phyloP scores from a whole-genome alignment of 1,140 invertebrate species.

The Rhopalosiphum padi region DNA sequence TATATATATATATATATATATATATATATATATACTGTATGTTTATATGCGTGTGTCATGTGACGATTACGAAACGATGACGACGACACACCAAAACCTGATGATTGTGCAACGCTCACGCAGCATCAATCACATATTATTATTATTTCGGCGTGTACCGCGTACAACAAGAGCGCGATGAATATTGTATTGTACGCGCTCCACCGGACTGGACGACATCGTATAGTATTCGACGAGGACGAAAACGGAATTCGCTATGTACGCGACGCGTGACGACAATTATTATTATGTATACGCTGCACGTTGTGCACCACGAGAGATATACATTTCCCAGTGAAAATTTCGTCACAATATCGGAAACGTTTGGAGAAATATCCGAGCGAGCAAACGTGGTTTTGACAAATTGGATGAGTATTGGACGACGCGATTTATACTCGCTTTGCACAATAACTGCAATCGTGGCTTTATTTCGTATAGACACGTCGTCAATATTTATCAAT shows the following conservation, averaged over 20 bases:
- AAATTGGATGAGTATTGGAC: not conserved
- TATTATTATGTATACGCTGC: not conserved
- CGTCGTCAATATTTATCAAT: too few relatives aligned
- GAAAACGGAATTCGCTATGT: not conserved
- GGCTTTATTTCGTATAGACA: too few relatives aligned
- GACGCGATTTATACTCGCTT: not conserved
- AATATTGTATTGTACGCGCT: not conserved
- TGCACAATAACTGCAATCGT: too few relatives aligned
- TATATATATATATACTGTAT: too few relatives aligned
- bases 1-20: too few relatives aligned
- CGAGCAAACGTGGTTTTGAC: not conserved
- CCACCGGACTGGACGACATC: not conserved
- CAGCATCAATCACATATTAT: not conserved
- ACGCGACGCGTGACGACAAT: not conserved
- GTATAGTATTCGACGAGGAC: not conserved
- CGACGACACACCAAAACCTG: not conserved
- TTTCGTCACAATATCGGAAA: not conserved
- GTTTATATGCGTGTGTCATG: not conserved
- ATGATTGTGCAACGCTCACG: not conserved
- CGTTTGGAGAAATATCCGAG: not conserved
- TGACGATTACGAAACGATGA: not conserved
- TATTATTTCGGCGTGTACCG: not conserved
- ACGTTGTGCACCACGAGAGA: not conserved
- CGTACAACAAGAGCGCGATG: not conserved
- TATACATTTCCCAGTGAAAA: not conserved